These are phyloP conservation scores for Lepus oiostolus DNA, from an alignment of 2,797 vertebrate species.

Conservation along the genomic window DNA sequence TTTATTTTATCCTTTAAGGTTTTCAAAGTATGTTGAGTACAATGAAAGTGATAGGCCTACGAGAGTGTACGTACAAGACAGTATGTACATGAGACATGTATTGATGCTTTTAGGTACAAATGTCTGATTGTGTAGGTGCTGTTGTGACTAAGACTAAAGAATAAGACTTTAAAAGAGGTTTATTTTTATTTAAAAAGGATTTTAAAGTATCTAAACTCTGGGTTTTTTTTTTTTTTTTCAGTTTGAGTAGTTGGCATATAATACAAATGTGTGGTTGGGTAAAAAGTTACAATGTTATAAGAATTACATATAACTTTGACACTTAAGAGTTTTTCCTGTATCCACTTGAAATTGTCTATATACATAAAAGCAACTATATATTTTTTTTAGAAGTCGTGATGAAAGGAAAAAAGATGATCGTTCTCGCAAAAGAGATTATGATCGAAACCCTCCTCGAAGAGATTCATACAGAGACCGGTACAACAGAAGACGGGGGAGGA, in stretches of 20 bases:
- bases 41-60: neutral
- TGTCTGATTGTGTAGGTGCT: neutral
- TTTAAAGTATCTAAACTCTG: slow-evolving; percentile 17
- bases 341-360: slow-evolving; percentile 54
- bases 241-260: neutral
- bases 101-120: neutral
- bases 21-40: slow-evolving; percentile 22
- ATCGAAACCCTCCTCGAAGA: slow-evolving; percentile 94
- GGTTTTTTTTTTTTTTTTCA: neutral
- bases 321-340: neutral
- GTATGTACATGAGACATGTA: neutral
- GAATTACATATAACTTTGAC: slow-evolving; percentile 23
- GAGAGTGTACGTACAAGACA: neutral
- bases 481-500: slow-evolving; percentile 96
- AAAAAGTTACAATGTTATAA: neutral
- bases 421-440: slow-evolving; percentile 97
- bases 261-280: neutral
- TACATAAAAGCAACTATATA: slow-evolving; percentile 36
- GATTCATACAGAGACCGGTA: slow-evolving; percentile 98
- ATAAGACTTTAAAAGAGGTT: neutral
- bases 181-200: neutral
- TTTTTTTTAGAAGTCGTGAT: slow-evolving; percentile 93
- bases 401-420: slow-evolving; percentile 98
- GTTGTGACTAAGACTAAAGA: slow-evolving; percentile 2
- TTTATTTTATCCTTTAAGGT: neutral